Percentiles rank a stretch among this genome's conserved stretches.
These are phyloP conservation scores for Desoria tigrina DNA, from an alignment of 2,888 invertebrate genomes.

Conservation along the genomic window DNA sequence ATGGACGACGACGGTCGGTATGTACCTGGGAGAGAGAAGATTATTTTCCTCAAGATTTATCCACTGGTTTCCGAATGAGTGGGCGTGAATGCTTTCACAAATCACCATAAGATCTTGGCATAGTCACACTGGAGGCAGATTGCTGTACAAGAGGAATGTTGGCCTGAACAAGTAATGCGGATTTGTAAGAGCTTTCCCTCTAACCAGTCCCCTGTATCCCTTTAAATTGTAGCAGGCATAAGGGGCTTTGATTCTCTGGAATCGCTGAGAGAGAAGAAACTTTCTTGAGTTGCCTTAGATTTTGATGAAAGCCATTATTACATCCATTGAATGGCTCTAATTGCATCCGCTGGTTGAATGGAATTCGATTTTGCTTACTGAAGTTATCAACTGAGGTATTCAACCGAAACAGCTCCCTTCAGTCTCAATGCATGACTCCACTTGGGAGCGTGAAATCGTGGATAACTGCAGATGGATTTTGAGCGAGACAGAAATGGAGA, in stretches of 20 bases:
- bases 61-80: conserved; percentile 14
- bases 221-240: too few relatives aligned
- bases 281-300: conserved; percentile 16
- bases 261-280: background rate
- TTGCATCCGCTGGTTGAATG: conserved; percentile 45
- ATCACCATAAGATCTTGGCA: conserved; percentile 4
- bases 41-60: conserved; percentile 7
- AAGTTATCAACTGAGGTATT: conserved; percentile 19
- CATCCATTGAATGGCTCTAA: conserved; percentile 47
- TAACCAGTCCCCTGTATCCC: too few relatives aligned
- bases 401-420: conserved; percentile 8
- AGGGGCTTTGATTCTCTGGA: background rate
- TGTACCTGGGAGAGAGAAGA: background rate
- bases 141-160: too few relatives aligned
- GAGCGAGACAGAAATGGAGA: too few relatives aligned
- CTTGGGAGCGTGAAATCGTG: too few relatives aligned
- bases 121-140: too few relatives aligned
- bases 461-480: too few relatives aligned
- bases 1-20: too few relatives aligned
- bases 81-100: conserved; percentile 13
- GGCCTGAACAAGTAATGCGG: too few relatives aligned
- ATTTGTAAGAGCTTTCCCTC: too few relatives aligned
- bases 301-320: conserved; percentile 39
- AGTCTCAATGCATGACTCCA: too few relatives aligned
- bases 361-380: conserved; percentile 37